Percentiles rank a stretch among this genome's conserved stretches.
Conservation (phyloP, 2,797 vertebrate genomes). For the Phalanger gymnotis region DNA sequence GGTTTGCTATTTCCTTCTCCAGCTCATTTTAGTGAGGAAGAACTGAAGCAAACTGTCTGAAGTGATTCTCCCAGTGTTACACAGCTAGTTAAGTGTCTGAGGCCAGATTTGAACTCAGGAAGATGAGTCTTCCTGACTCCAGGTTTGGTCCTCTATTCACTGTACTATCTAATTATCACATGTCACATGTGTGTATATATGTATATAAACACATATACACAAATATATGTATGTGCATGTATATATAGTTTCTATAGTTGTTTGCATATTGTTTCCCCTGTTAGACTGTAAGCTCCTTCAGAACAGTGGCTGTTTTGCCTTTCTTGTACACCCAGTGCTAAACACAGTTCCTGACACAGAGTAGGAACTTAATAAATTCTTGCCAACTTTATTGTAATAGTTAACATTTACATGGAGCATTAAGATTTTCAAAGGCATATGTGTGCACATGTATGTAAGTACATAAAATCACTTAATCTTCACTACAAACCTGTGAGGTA, state of each 20-base stretch:
- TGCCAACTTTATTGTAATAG: background rate
- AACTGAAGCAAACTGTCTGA: background rate
- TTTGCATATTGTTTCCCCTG: background rate
- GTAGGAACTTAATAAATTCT: background rate
- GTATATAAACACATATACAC: too few relatives aligned
- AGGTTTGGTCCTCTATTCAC: too few relatives aligned
- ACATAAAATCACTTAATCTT: background rate
- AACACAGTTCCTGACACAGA: background rate
- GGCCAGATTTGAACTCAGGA: background rate
- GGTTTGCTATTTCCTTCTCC: background rate
- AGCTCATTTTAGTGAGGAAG: background rate
- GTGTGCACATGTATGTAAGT: background rate
- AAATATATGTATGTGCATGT: background rate
- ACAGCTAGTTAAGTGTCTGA: background rate
- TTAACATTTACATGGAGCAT: background rate
- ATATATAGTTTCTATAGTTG: background rate
- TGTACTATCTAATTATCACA: too few relatives aligned
- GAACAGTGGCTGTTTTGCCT: background rate
- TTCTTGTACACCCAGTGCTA: background rate
- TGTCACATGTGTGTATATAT: too few relatives aligned
- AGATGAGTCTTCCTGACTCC: too few relatives aligned
- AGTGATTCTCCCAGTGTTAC: background rate
- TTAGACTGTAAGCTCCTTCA: background rate
- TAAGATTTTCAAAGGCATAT: background rate
- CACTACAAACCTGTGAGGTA: background rate